phyloP scores from a whole-genome alignment of 1,140 invertebrate species.

The Lasaia peninsularis region DNA sequence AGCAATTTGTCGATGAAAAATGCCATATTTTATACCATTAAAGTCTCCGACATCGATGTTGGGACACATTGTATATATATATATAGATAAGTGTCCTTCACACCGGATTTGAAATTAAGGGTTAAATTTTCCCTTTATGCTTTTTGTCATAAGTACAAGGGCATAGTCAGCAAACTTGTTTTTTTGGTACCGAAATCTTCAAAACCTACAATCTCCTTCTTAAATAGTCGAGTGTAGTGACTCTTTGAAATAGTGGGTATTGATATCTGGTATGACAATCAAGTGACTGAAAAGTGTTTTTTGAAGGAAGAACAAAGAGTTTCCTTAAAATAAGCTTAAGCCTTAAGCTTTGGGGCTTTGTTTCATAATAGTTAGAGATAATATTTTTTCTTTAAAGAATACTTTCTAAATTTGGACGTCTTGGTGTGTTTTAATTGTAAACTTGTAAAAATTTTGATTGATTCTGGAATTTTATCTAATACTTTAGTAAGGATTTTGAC shows the following conservation, averaged over 20 bases:
- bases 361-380: conserved; percentile 13
- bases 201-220: conserved; percentile 31
- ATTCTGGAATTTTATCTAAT: too few relatives aligned
- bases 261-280: conserved; percentile 21
- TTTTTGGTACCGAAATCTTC: conserved; percentile 21
- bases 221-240: too few relatives aligned
- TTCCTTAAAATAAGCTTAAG: conserved; percentile 29
- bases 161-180: conserved; percentile 31
- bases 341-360: conserved; percentile 34
- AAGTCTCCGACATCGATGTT: too few relatives aligned
- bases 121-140: conserved; percentile 28
- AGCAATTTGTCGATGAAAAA: too few relatives aligned
- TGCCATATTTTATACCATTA: too few relatives aligned
- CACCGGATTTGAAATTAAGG: too few relatives aligned
- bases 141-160: conserved; percentile 32
- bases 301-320: conserved; percentile 27
- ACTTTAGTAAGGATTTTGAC: too few relatives aligned
- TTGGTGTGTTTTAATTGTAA: not conserved
- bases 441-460: too few relatives aligned
- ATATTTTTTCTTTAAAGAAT: not conserved
- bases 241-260: conserved; percentile 16
- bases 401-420: not conserved
- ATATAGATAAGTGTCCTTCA: too few relatives aligned
- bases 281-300: conserved; percentile 22
- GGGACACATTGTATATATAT: too few relatives aligned